Evolutionary conservation across 2,888 invertebrate genomes (phyloP).

Genomic region (Diloba caeruleocephala): DNA sequence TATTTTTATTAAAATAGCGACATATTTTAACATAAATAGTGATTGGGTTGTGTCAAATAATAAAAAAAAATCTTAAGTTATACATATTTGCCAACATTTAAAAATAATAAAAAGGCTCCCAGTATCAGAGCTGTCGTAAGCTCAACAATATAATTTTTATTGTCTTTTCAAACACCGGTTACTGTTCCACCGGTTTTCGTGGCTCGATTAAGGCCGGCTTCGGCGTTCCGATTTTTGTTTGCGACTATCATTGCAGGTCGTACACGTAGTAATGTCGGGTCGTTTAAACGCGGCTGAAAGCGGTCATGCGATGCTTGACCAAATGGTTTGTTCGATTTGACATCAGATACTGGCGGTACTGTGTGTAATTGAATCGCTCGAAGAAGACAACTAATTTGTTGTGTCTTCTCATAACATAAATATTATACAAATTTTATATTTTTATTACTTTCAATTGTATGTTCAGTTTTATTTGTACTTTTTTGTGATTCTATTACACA

Average conservation of each 20-base stretch:
- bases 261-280: conserved; percentile 75
- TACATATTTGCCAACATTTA: background rate
- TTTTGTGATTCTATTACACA: conserved; percentile 35
- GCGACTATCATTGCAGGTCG: conserved; percentile 85
- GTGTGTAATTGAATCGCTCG: conserved; percentile 56
- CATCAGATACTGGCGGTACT: conserved; percentile 59
- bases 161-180: conserved; percentile 29
- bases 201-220: conserved; percentile 52
- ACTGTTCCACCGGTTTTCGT: conserved; percentile 21
- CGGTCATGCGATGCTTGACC: conserved; percentile 83
- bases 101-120: conserved; percentile 42
- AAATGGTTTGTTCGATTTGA: conserved; percentile 82
- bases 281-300: conserved; percentile 67
- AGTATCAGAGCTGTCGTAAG: conserved; percentile 7
- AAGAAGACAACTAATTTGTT: conserved; percentile 33
- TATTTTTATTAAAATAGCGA: background rate
- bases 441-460: conserved; percentile 19
- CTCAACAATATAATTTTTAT: conserved; percentile 31
- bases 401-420: conserved; percentile 4
- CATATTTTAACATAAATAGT: background rate
- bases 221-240: conserved; percentile 69
- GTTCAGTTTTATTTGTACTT: background rate
- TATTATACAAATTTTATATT: too few species aligned
- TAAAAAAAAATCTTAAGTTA: background rate
- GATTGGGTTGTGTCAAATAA: background rate